phyloP scores from a whole-genome alignment of 2,113 vertebrate genomes.

The Bagarius yarrelli region DNA sequence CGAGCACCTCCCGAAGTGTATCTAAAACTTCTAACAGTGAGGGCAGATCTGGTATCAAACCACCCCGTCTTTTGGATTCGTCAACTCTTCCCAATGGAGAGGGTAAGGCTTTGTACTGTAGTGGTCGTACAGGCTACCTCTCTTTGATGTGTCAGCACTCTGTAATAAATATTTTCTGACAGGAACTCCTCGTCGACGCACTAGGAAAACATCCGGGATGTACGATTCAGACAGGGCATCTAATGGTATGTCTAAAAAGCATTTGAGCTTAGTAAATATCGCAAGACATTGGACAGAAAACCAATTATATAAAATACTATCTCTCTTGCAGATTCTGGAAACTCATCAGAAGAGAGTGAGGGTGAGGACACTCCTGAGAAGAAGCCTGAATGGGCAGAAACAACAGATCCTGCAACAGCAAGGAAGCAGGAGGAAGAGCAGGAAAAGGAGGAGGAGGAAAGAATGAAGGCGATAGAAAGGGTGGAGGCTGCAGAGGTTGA shows the following conservation, averaged over 20 bases:
- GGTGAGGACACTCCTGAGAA: conserved; percentile 53
- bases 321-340: conserved; percentile 65
- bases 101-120: conserved; percentile 55
- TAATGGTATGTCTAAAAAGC: conserved; percentile 62
- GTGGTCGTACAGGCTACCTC: not conserved
- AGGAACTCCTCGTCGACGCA: conserved; percentile 74
- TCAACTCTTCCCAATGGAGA: conserved; percentile 74
- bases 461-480: conserved; percentile 68
- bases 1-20: conserved; percentile 71
- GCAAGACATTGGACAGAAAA: not conserved
- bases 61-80: conserved; percentile 61
- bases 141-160: not conserved
- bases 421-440: conserved; percentile 51
- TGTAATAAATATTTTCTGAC: conserved; percentile 33
- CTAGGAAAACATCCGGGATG: conserved; percentile 75
- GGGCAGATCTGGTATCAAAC: conserved; percentile 73
- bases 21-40: conserved; percentile 80
- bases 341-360: conserved; percentile 70
- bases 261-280: not conserved
- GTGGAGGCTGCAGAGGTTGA: conserved; percentile 59
- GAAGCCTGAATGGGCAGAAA: conserved; percentile 42
- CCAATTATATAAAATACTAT: not conserved
- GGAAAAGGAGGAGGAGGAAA: conserved; percentile 42
- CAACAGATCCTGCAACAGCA: conserved; percentile 31
- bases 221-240: conserved; percentile 79